Conservation (phyloP, 2,888 invertebrate genomes). For the Agriopis leucophaearia region DNA sequence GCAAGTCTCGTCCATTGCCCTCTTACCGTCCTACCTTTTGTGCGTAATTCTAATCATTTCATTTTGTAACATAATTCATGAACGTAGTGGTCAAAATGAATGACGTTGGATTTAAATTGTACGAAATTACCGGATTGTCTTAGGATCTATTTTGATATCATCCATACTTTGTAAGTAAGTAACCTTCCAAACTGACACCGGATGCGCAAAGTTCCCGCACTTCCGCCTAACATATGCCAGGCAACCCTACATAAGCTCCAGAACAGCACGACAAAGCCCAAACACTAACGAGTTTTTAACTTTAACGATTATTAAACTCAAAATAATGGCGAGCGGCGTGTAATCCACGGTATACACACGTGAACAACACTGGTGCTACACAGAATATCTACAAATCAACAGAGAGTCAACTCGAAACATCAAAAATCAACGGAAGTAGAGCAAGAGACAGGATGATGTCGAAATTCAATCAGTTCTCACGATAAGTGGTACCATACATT, state of each 20-base stretch:
- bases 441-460: not conserved
- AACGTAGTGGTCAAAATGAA: no score
- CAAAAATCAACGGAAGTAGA: not conserved
- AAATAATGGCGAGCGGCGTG: slow-evolving; percentile 50
- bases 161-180: no score
- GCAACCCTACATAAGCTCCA: slow-evolving; percentile 24
- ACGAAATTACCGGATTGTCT: no score
- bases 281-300: slow-evolving; percentile 69
- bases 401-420: not conserved
- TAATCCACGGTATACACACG: slow-evolving; percentile 47
- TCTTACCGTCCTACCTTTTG: no score
- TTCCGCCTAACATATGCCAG: slow-evolving; percentile 6
- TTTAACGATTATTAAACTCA: slow-evolving; percentile 64
- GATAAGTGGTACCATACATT: no score
- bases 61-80: no score
- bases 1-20: no score
- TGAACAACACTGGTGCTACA: slow-evolving; percentile 6
- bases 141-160: no score
- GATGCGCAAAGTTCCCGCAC: not conserved
- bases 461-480: no score
- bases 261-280: slow-evolving; percentile 38
- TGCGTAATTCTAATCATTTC: no score
- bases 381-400: not conserved
- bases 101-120: no score
- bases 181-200: not conserved